Evolutionary conservation across 1,140 invertebrate genomes (phyloP).

Genomic region (Mya arenaria): DNA sequence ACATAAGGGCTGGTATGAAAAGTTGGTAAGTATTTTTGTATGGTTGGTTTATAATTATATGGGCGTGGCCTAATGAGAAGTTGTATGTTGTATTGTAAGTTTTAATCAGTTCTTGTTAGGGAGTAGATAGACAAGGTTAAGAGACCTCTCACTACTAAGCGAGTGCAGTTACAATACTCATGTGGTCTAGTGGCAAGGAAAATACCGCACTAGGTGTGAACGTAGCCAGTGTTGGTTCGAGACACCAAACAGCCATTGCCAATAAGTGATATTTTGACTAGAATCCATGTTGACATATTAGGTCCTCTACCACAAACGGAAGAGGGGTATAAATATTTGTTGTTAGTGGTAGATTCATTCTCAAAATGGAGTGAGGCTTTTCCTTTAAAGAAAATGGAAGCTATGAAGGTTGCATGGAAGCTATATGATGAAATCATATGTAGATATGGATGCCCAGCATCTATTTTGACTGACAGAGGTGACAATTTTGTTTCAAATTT

Average conservation of each 20-base stretch:
- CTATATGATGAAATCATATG: slow-evolving; percentile 55
- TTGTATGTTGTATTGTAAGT: too few relatives aligned
- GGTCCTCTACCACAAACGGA: slow-evolving; percentile 22
- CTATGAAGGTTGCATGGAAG: slow-evolving; percentile 40
- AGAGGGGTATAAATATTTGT: slow-evolving; percentile 6
- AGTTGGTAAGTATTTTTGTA: too few relatives aligned
- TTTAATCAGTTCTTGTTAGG: too few relatives aligned
- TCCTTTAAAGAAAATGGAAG: slow-evolving; percentile 41
- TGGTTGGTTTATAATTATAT: too few relatives aligned
- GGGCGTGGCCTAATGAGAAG: too few relatives aligned
- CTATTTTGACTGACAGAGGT: slow-evolving; percentile 45
- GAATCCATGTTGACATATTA: slow-evolving; percentile 28
- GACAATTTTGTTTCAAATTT: slow-evolving; percentile 50
- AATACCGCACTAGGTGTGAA: too few relatives aligned
- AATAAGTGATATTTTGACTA: background rate
- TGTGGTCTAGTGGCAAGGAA: too few relatives aligned
- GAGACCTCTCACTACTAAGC: too few relatives aligned
- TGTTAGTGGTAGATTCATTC: background rate
- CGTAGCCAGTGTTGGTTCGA: too few relatives aligned
- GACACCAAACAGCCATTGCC: background rate
- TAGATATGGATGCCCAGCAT: slow-evolving; percentile 16
- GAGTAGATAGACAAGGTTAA: too few relatives aligned
- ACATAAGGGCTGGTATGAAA: too few relatives aligned
- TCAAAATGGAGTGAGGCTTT: slow-evolving; percentile 49
- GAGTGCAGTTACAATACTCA: too few relatives aligned